phyloP scores from a whole-genome alignment of 1,140 invertebrate species.

The Oppia nitens region DNA sequence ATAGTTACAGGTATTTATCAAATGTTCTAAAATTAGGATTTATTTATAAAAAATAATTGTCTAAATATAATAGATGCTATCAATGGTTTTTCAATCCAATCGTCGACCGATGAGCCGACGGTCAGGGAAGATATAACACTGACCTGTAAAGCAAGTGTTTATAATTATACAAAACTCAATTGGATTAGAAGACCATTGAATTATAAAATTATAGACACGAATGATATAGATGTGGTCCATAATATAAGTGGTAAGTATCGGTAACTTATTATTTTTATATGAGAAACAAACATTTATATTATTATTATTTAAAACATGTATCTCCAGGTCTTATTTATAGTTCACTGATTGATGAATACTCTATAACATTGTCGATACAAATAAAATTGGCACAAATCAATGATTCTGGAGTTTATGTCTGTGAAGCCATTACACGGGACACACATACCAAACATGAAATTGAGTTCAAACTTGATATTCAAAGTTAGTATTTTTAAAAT shows the following conservation, averaged over 20 bases:
- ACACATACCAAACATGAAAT: neutral
- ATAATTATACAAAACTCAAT: constrained; percentile 16
- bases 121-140: constrained; percentile 17
- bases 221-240: neutral
- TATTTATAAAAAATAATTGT: neutral
- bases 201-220: neutral
- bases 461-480: constrained; percentile 3
- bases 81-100: constrained; percentile 18
- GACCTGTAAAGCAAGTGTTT: constrained; percentile 18
- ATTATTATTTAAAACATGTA: neutral
- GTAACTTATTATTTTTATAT: neutral
- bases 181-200: constrained; percentile 13
- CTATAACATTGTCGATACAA: neutral
- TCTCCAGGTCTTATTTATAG: neutral
- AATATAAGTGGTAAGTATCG: neutral
- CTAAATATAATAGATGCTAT: constrained; percentile 12
- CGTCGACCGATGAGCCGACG: constrained; percentile 17
- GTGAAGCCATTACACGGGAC: constrained; percentile 2
- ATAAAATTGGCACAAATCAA: constrained; percentile 6
- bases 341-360: neutral
- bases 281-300: too few species aligned
- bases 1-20: constrained; percentile 13
- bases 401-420: constrained; percentile 11
- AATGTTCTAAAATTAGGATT: neutral
- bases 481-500: constrained; percentile 7